Percentiles rank a stretch among this genome's conserved stretches.
phyloP scores from a whole-genome alignment of 2,113 vertebrate species.

The Psephotus haematonotus region DNA sequence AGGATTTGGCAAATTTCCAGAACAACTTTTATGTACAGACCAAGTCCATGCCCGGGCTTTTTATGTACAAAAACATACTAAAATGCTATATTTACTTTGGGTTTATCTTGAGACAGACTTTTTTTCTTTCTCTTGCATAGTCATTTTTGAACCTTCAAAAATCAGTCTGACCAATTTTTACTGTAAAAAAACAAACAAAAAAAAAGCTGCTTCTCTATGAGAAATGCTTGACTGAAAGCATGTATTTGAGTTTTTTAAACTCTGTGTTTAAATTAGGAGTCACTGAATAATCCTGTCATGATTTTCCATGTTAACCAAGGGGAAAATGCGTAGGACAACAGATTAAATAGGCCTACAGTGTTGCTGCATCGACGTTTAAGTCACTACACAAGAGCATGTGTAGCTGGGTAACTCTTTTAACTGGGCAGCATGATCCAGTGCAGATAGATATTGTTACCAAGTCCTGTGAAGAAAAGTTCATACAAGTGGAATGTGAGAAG shows the following conservation, averaged over 20 bases:
- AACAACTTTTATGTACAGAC: not conserved
- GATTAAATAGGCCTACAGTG: not conserved
- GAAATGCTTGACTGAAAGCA: not conserved
- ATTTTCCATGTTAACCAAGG: not conserved
- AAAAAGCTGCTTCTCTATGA: not conserved
- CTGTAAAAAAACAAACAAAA: not conserved
- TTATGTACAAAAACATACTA: not conserved
- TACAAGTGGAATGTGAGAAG: not conserved
- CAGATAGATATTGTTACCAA: not conserved
- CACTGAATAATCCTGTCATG: not conserved
- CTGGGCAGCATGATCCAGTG: not conserved
- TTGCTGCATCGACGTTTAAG: not conserved
- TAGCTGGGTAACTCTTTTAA: not conserved
- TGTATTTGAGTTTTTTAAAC: not conserved
- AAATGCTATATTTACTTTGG: not conserved
- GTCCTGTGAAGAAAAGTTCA: rapidly evolving
- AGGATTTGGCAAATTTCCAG: not conserved
- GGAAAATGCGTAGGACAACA: not conserved
- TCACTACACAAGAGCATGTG: not conserved
- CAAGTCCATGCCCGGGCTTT: not conserved
- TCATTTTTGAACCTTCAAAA: not conserved
- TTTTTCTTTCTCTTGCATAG: slow-evolving; percentile 3
- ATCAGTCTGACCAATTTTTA: not conserved
- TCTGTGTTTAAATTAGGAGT: not conserved
- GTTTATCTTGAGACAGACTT: not conserved